Conservation (phyloP, 1,140 invertebrate genomes). For the Megalonaias nervosa region DNA sequence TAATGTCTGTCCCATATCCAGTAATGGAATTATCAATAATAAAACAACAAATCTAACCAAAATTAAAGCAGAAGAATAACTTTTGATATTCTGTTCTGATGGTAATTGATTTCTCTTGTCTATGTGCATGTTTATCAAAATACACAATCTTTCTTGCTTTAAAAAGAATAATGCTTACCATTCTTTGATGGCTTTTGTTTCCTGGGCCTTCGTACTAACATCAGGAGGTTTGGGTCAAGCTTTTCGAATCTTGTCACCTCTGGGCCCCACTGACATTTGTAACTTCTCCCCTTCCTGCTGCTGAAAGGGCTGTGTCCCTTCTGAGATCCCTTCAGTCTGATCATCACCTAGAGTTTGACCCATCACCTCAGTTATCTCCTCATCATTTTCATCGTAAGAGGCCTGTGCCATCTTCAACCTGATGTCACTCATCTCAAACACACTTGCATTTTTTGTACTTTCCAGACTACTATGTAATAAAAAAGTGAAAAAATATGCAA, state of each 20-base stretch:
- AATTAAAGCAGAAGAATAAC: too few species aligned
- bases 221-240: conserved; percentile 65
- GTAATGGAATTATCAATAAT: too few species aligned
- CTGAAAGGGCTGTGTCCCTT: conserved; percentile 49
- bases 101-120: too few species aligned
- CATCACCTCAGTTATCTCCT: conserved; percentile 64
- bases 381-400: conserved; percentile 64
- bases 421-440: conserved; percentile 86
- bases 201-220: conserved; percentile 45
- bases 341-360: conserved; percentile 47
- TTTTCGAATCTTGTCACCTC: conserved; percentile 38
- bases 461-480: conserved; percentile 22
- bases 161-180: too few species aligned
- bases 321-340: conserved; percentile 23
- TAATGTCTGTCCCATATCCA: too few species aligned
- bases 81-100: too few species aligned
- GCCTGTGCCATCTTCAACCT: conserved; percentile 32
- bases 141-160: too few species aligned
- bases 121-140: too few species aligned
- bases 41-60: too few species aligned
- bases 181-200: too few species aligned
- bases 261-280: background rate
- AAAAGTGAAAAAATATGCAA: too few species aligned
- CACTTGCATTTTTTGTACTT: conserved; percentile 46
- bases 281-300: conserved; percentile 22